Conservation (phyloP, 2,888 invertebrate genomes). For the Thyatira batis region DNA sequence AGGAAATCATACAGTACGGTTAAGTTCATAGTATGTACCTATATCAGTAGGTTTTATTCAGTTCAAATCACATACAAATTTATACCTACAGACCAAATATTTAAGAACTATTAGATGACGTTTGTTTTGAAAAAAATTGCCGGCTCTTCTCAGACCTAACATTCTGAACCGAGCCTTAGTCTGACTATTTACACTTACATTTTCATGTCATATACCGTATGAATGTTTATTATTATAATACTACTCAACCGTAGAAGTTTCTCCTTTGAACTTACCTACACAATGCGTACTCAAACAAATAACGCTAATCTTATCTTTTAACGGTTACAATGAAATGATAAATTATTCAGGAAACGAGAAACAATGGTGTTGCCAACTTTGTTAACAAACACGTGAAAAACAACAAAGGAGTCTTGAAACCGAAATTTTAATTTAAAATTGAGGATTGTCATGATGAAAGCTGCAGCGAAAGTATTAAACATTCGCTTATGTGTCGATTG, state of each 20-base stretch:
- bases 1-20: too few species aligned
- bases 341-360: neutral
- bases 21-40: too few species aligned
- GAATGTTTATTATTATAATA: too few species aligned
- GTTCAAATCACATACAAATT: too few species aligned
- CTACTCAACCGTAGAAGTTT: neutral
- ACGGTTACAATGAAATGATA: slow-evolving; percentile 1
- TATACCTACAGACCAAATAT: too few species aligned
- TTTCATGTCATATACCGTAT: too few species aligned
- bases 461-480: neutral
- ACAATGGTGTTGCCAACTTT: slow-evolving; percentile 4
- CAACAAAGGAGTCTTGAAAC: neutral
- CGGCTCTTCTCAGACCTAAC: too few species aligned
- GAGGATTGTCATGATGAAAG: neutral
- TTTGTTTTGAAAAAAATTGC: too few species aligned
- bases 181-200: too few species aligned
- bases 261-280: neutral
- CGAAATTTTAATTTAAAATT: neutral
- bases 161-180: too few species aligned
- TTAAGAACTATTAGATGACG: too few species aligned
- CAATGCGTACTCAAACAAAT: neutral
- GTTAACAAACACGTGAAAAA: slow-evolving; percentile 1
- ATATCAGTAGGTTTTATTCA: too few species aligned
- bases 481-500: neutral
- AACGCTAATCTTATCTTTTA: neutral